Evolutionary conservation across 2,888 invertebrate genomes (phyloP), one percentile per base, ranked within the genome.

Genomic region (Torymus texanus): DNA sequence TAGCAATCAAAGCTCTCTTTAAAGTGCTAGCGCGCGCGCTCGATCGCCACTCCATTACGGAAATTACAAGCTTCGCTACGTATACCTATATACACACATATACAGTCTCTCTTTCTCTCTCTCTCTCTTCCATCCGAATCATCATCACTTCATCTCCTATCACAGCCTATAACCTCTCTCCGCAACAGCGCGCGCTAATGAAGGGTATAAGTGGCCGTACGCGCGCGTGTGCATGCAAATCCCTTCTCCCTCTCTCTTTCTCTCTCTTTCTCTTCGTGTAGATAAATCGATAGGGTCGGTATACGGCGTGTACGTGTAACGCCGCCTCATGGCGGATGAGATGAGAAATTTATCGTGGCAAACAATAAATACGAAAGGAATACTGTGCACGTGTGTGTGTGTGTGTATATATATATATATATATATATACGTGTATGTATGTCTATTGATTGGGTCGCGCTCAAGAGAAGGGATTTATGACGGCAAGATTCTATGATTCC

Each of bases 1-100:
- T 29, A 41, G 29, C 41, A 41, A 41, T 41, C 41, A 41, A 41
- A 41, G 41, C 29, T 29, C 5, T 3, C 29, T 5, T 5, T 5
- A 29, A 29, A 29, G 29, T 29, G 81, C 80, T 78, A n/a, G n/a
- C n/a, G n/a, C n/a, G n/a, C 79, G 55, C 13, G 5, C 51, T 63
- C 41, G 29, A 72, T 77, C 61, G 61, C 12, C 59, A 72, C 56
- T 78, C 67, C 72, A 72, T 78, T 67, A 78, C 18, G 61, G 10
- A 59, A 77, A 72, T 77, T 77, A 70, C 65, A 75, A 59, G 21
- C 68, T 53, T 21, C 67, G 13, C 16, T 18, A 62, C 21, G 16
- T 16, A 3, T 18, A 18, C 18, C 1, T 21, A 1, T 21, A 21
- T 51, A 5, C 29, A 29, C 14, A 21, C 5, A 13, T 51, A 8